Conservation (phyloP, 2,797 vertebrate species). For the Lacerta bilineata region DNA sequence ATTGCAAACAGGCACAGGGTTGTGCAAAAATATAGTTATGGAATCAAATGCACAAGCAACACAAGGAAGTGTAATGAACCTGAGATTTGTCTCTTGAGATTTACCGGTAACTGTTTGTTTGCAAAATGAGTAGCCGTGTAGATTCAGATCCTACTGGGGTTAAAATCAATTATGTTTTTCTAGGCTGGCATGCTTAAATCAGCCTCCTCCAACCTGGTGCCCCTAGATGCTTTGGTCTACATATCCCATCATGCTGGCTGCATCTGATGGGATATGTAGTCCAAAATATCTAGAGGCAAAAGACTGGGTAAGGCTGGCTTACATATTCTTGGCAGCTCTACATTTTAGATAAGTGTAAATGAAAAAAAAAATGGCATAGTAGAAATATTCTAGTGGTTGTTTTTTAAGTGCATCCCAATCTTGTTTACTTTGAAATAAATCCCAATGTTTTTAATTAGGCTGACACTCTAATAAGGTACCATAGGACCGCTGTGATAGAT, state of each 20-base stretch:
- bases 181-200: background rate
- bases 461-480: background rate
- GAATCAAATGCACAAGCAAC: background rate
- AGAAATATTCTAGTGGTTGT: background rate
- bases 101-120: background rate
- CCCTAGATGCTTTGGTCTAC: background rate
- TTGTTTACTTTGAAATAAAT: background rate
- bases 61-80: background rate
- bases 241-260: too few relatives aligned
- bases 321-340: background rate
- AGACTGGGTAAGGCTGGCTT: background rate
- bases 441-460: background rate
- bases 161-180: background rate
- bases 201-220: background rate
- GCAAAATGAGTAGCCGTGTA: background rate
- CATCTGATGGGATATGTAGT: too few relatives aligned
- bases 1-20: background rate
- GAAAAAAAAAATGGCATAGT: background rate
- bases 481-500: background rate
- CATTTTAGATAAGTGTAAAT: background rate
- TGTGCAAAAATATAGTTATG: background rate
- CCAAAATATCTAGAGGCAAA: too few relatives aligned
- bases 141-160: background rate
- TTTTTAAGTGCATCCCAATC: background rate
- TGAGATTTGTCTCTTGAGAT: background rate